phyloP scores from a whole-genome alignment of 1,140 invertebrate genomes.

The Dolichoris vasculosae region DNA sequence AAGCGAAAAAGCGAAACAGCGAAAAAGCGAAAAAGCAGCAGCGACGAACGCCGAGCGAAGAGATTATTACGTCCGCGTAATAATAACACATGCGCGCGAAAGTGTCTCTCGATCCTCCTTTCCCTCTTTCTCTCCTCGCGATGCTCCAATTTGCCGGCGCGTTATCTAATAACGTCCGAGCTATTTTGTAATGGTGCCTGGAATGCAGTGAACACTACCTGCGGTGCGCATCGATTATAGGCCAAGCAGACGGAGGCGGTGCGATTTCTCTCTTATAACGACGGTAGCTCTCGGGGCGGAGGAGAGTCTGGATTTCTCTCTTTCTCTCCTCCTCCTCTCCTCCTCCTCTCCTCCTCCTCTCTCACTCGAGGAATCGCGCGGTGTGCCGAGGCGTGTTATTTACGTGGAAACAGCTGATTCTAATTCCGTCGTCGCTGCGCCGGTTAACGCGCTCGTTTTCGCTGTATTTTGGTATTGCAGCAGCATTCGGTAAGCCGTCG shows the following conservation, averaged over 20 bases:
- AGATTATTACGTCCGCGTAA: slow-evolving; percentile 23
- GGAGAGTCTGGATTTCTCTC: not conserved
- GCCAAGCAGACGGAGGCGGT: not conserved
- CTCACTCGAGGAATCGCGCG: not conserved
- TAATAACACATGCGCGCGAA: slow-evolving; percentile 27
- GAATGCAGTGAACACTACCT: slow-evolving; percentile 41
- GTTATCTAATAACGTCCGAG: slow-evolving; percentile 48
- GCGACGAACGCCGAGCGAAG: not conserved
- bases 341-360: not conserved
- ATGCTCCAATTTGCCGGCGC: slow-evolving; percentile 46
- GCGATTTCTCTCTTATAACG: not conserved
- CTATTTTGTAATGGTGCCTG: slow-evolving; percentile 39
- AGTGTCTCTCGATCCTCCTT: not conserved
- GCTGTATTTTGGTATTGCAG: slow-evolving; percentile 36
- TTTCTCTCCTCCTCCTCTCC: not conserved
- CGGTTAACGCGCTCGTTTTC: slow-evolving; percentile 30
- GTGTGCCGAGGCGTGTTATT: slow-evolving; percentile 46
- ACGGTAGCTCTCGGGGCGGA: not conserved
- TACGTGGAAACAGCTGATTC: slow-evolving; percentile 61
- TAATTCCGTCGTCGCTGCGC: slow-evolving; percentile 54
- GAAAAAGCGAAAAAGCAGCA: too few species aligned
- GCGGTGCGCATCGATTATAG: slow-evolving; percentile 49
- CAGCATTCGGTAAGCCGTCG: not conserved
- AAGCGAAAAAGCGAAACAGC: not conserved
- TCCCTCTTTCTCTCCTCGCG: slow-evolving; percentile 17